These are phyloP conservation scores for Cyprinodon tularosa DNA, from an alignment of 2,113 vertebrate species.

Conservation along the genomic window DNA sequence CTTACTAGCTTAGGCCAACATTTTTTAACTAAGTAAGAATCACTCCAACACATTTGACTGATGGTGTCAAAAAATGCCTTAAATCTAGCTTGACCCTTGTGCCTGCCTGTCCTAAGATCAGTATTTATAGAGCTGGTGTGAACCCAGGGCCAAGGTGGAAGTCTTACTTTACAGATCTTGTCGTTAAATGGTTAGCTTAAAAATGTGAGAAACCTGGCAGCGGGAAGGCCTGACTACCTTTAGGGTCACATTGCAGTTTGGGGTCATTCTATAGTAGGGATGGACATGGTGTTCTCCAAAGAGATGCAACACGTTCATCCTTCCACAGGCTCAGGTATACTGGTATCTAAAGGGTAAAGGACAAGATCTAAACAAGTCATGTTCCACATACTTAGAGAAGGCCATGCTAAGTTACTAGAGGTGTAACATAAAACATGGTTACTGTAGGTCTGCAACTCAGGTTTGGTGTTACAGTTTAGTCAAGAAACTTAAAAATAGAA, in stretches of 20 bases:
- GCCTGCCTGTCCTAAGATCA: conserved; percentile 37
- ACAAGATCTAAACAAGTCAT: background rate
- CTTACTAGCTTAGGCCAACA: background rate
- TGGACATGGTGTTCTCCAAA: conserved; percentile 68
- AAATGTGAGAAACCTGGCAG: conserved; percentile 75
- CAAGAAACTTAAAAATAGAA: background rate
- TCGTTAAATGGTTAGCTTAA: conserved; percentile 81
- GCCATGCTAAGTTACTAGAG: background rate
- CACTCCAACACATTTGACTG: conserved; percentile 11
- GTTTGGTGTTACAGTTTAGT: background rate
- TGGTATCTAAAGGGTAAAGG: background rate
- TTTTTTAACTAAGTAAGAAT: background rate
- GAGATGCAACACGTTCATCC: conserved; percentile 3
- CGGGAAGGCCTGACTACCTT: conserved; percentile 61
- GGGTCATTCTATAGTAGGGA: conserved; percentile 57
- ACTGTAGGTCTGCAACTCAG: background rate
- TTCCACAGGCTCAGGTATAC: background rate
- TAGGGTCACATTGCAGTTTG: conserved; percentile 71
- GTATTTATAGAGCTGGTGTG: conserved; percentile 71
- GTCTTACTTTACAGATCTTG: conserved; percentile 76
- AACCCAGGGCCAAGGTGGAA: conserved; percentile 56
- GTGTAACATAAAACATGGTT: background rate
- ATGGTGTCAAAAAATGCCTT: conserved; percentile 19
- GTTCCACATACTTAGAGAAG: background rate
- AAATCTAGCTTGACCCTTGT: conserved; percentile 20